phyloP scores from a whole-genome alignment of 2,888 invertebrate genomes.

The Pediacus dermestoides region DNA sequence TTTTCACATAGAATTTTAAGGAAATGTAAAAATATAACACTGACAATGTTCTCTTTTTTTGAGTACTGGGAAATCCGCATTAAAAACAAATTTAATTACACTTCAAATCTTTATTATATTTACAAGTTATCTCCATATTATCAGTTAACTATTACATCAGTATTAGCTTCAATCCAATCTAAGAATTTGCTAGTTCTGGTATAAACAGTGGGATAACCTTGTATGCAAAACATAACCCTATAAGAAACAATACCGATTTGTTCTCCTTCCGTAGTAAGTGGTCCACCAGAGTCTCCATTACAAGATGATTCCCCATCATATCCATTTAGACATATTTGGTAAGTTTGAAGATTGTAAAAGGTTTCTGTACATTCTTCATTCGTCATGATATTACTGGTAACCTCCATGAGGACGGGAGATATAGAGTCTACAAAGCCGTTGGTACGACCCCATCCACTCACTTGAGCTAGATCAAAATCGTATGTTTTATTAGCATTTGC shows the following conservation, averaged over 20 bases:
- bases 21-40: no score
- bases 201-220: constrained; percentile 13
- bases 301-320: constrained; percentile 9
- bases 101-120: no score
- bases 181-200: constrained; percentile 17
- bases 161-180: constrained; percentile 17
- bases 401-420: constrained; percentile 9
- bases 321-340: constrained; percentile 15
- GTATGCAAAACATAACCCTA: constrained; percentile 10
- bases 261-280: constrained; percentile 12
- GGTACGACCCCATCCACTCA: constrained; percentile 24
- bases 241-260: constrained; percentile 18
- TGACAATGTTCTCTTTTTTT: no score
- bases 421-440: constrained; percentile 6
- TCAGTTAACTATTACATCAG: no score
- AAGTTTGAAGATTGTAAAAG: constrained; percentile 9
- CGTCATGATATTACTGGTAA: constrained; percentile 12
- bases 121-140: no score
- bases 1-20: no score
- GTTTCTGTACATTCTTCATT: constrained; percentile 13
- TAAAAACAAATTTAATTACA: no score
- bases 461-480: constrained; percentile 9
- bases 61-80: no score
- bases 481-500: constrained; percentile 10
- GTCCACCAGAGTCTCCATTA: constrained; percentile 19